Percentiles rank a stretch among this genome's conserved stretches.
phyloP scores from a whole-genome alignment of 2,888 invertebrate genomes.

The Drosophila cracens region DNA sequence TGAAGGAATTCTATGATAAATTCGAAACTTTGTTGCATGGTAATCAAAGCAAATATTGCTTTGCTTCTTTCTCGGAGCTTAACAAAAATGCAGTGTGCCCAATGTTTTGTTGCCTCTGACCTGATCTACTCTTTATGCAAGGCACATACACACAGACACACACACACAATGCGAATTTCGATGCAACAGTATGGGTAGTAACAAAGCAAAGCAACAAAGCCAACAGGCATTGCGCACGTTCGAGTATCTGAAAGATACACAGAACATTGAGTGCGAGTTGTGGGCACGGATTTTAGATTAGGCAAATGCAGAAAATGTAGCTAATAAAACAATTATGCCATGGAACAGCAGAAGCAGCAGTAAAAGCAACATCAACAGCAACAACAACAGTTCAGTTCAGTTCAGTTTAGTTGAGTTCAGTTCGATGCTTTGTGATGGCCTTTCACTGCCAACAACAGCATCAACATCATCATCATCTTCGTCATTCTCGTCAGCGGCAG shows the following conservation, averaged over 20 bases:
- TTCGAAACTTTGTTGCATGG: slow-evolving; percentile 32
- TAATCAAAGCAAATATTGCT: slow-evolving; percentile 42
- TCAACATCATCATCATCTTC: slow-evolving; percentile 23
- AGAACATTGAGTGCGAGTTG: slow-evolving; percentile 18
- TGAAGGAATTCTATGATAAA: slow-evolving; percentile 19
- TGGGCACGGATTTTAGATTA: slow-evolving; percentile 66
- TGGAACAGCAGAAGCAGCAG: slow-evolving; percentile 39
- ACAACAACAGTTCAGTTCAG: background rate
- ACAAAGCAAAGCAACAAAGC: slow-evolving; percentile 59
- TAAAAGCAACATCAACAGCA: slow-evolving; percentile 25
- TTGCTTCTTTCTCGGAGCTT: slow-evolving; percentile 26
- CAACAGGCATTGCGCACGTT: slow-evolving; percentile 47
- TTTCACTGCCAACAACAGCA: slow-evolving; percentile 10
- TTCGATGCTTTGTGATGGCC: slow-evolving; percentile 30
- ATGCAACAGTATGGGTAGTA: slow-evolving; percentile 25
- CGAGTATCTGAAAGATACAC: slow-evolving; percentile 69
- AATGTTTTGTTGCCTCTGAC: slow-evolving; percentile 48
- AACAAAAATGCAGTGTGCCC: slow-evolving; percentile 33
- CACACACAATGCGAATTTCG: background rate
- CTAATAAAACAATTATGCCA: slow-evolving; percentile 78
- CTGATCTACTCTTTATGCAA: slow-evolving; percentile 47
- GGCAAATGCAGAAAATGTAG: slow-evolving; percentile 72
- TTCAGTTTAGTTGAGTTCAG: background rate
- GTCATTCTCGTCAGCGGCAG: slow-evolving; percentile 48
- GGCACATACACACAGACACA: slow-evolving; percentile 12